Evolutionary conservation across 2,888 invertebrate genomes (phyloP), one percentile per base, ranked within the genome.

Genomic region (Torymus texanus): DNA sequence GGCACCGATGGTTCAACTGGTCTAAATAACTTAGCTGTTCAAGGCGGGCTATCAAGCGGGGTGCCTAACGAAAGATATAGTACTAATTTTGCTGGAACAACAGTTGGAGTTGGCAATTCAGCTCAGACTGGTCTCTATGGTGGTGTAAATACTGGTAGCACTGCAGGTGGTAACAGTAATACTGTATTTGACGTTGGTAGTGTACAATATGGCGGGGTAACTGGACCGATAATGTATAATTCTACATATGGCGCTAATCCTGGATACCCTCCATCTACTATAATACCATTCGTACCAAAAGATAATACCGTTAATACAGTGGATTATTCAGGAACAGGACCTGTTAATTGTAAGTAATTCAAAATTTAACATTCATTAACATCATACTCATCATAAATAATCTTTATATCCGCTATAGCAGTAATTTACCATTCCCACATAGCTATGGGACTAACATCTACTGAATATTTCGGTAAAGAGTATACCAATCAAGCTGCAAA

Each of bases 401-500:
- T 73, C 13, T 68, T 80, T 73, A 21, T 74, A 80, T 76, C 73
- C 58, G 56, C 78, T 78, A 67, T 78, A 82, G 81, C 81, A 11
- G 70, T 80, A 55, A 78, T 82, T 68, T 82, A 82, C 78, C 77
- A 78, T 65, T 63, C 79, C 51, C 65, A 82, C 53, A 13, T 82
- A 75, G 71, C 71, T 68, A 77, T 75, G 78, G 81, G 81, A 58
- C 81, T 82, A 51, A n/a, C 81, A 63, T 70, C 79, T 50, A 68
- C 79, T 50, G 77, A 79, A 56, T 24, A 75, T 59, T 63, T 81
- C 14, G 81, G 79, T 24, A 82, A 70, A 5, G 65, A 82, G 50
- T 81, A 81, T 50, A 75, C 72, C 4, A 83, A 82, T 78, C 72
- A 83, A 71, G 81, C 82, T 14, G 77, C 24, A 58, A 82, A 82